Base-by-base conservation (phyloP, 2,113 vertebrate species). In the Agapornis roseicollis region DNA sequence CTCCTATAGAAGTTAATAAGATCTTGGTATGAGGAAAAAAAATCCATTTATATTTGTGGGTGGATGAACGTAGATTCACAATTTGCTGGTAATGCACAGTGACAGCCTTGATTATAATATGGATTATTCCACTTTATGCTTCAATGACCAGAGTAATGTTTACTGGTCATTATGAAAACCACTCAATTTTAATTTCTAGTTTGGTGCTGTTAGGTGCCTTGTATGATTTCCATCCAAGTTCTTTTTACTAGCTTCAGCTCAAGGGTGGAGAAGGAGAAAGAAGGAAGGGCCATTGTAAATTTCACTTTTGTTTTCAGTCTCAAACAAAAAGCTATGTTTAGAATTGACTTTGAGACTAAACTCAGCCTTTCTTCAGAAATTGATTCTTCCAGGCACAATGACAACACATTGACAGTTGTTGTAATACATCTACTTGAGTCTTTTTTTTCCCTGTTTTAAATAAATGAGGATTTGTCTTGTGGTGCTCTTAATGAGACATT, bases 101-200 rank as follows among this genome's bases (percentile, higher is more conserved):
- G 93, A 86, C 88, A 93, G 82, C 52, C 88, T 93, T 94, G 90
- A 92, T 95, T 96, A 76, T 81, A 92, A 79, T 52, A 61, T 44
- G 61, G 55, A 89, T 94, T 94, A 86, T 95, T 96, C 83, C 73
- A 69, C 85, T 92, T 93, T 31, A 81, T 79, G 94, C 85, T 84
- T 94, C 80, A 87, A 0, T 93, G 74, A 95, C 68, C 80, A 79
- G 65, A 74, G 58, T 90, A 74, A 74, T 81, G 80, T 96, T 95
- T 96, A 80, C 77, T 94, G 83, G 92, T 93, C 88, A 72, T 93
- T 94, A 72, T 47, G 73, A 92, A 93, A 92, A 37, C 69, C 61
- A 70, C 60, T 83, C 58, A 64, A 28, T 92, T 83, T 74, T 93
- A 85, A 88, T 94, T 92, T 84, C 61, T 58, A 7, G 53, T 72